Evolutionary conservation across 2,113 vertebrate genomes (phyloP).

Genomic region (Mastomys coucha): DNA sequence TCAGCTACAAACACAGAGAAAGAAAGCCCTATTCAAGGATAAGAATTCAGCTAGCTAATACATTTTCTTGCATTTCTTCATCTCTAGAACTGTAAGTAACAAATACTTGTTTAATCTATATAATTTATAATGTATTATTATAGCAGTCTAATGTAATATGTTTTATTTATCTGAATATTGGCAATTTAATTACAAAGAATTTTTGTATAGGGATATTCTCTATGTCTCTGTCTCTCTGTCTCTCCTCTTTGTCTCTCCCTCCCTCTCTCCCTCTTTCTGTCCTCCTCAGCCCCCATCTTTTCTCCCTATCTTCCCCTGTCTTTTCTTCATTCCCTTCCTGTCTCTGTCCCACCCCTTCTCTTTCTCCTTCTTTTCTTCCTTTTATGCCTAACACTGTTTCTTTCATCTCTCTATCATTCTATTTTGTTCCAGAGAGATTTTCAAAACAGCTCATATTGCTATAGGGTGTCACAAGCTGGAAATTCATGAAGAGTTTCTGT

Average conservation of each 20-base stretch:
- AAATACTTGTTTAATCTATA: neutral
- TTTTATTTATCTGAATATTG: neutral
- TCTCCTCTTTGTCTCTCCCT: too few species aligned
- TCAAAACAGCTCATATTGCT: neutral
- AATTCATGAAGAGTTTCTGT: neutral
- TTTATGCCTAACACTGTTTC: too few species aligned
- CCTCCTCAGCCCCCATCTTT: accelerated
- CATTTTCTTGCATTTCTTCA: neutral
- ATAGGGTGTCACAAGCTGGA: neutral
- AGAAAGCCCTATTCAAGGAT: too few species aligned
- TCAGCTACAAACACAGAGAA: neutral
- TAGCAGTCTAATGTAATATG: neutral
- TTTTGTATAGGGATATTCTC: too few species aligned
- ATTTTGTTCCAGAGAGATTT: neutral
- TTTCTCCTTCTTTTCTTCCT: neutral
- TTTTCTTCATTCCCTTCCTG: too few species aligned
- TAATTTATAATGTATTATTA: neutral
- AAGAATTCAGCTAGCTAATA: neutral
- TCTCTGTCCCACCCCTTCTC: too few species aligned
- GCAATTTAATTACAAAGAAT: neutral
- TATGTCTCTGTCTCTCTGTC: too few species aligned
- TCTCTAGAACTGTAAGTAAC: neutral
- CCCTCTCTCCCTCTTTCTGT: accelerated
- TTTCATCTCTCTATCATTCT: neutral
- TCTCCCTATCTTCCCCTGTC: accelerated